phyloP scores from a whole-genome alignment of 2,888 invertebrate species.

The Mycogona germanica region DNA sequence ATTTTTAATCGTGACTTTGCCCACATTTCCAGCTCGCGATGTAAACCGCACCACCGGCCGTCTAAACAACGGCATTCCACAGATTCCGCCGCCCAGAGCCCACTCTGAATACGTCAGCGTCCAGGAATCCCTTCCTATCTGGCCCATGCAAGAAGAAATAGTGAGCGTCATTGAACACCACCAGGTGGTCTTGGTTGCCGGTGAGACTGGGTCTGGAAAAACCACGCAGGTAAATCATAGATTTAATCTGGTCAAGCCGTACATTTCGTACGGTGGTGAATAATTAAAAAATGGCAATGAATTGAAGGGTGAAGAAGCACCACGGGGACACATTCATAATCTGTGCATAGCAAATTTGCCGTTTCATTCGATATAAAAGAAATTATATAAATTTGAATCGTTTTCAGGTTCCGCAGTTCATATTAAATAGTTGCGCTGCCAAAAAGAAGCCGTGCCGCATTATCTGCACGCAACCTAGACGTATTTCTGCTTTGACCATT shows the following conservation, averaged over 20 bases:
- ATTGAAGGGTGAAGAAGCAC: too few species aligned
- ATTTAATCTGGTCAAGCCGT: not conserved
- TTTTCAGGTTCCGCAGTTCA: constrained; percentile 74
- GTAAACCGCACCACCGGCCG: constrained; percentile 47
- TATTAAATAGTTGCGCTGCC: constrained; percentile 59
- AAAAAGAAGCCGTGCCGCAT: constrained; percentile 57
- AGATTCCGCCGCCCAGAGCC: constrained; percentile 42
- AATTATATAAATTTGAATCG: constrained; percentile 1
- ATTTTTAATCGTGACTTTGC: too few species aligned
- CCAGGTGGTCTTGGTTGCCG: constrained; percentile 47
- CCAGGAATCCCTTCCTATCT: constrained; percentile 55
- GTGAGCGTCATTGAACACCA: constrained; percentile 50
- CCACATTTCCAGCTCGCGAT: constrained; percentile 27
- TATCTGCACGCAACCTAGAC: constrained; percentile 84
- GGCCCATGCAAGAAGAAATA: constrained; percentile 49
- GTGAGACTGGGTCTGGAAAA: constrained; percentile 86
- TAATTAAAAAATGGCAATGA: too few species aligned
- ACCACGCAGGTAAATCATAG: constrained; percentile 58
- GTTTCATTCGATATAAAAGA: too few species aligned
- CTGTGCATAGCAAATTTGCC: not conserved
- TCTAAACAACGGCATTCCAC: constrained; percentile 53
- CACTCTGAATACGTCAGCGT: constrained; percentile 30
- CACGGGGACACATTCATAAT: too few species aligned
- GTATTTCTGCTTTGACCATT: constrained; percentile 80
- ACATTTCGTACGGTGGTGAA: too few species aligned